Evolutionary conservation across 2,113 vertebrate genomes (phyloP).

Genomic region (Numenius arquata): DNA sequence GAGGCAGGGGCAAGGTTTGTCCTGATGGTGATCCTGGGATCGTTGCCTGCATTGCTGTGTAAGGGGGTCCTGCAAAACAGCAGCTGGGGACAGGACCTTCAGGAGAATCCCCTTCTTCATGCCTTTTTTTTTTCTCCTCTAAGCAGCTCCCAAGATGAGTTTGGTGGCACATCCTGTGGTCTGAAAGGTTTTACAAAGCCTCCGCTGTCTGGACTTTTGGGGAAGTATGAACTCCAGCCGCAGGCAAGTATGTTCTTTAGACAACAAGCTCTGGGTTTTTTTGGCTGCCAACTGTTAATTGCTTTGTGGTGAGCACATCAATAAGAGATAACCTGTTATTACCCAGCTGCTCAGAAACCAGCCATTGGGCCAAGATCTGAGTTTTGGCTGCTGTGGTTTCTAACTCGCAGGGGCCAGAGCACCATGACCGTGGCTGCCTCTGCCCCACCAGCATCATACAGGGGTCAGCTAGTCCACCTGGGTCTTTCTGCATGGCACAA

Average conservation of each 20-base stretch:
- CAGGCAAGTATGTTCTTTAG: neutral
- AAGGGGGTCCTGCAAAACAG: rapidly evolving
- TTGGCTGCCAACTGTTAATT: neutral
- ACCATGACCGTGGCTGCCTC: rapidly evolving
- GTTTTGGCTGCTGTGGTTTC: neutral
- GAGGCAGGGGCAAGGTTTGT: neutral
- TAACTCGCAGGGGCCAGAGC: neutral
- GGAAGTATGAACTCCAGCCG: neutral
- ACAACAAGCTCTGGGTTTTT: neutral
- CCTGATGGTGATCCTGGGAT: neutral
- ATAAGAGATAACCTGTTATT: neutral
- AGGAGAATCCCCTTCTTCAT: neutral
- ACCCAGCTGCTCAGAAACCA: neutral
- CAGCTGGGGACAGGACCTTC: neutral
- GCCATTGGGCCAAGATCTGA: neutral
- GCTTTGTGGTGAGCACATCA: neutral
- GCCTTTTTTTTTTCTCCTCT: neutral
- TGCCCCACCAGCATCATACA: neutral
- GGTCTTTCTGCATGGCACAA: neutral
- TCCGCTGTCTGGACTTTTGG: neutral
- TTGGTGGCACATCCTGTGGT: neutral
- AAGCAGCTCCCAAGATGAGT: neutral
- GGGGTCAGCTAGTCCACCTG: neutral
- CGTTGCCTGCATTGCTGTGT: neutral
- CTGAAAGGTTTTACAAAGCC: neutral